Conservation (phyloP, 2,888 invertebrate genomes). For the Fragum whitleyi region DNA sequence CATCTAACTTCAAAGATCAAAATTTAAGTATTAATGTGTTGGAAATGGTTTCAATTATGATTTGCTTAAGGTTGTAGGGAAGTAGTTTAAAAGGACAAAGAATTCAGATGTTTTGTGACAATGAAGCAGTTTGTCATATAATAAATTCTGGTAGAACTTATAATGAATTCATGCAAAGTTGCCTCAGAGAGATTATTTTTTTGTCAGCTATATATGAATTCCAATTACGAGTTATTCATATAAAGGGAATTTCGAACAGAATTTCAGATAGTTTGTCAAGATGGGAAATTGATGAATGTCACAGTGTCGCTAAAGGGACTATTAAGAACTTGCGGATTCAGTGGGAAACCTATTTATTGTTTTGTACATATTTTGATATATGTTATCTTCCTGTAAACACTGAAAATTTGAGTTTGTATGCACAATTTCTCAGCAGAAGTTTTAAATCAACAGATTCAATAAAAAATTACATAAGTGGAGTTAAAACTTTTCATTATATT, state of each 20-base stretch:
- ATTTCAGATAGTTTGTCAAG: background rate
- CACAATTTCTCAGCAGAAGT: background rate
- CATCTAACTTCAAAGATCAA: too few relatives aligned
- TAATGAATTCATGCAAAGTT: background rate
- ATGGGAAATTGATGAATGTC: background rate
- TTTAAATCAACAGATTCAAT: background rate
- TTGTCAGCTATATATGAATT: conserved; percentile 1
- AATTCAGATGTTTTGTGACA: conserved; percentile 17
- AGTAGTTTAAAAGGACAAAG: background rate
- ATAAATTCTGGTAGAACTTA: background rate
- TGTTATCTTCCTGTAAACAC: background rate
- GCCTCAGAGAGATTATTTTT: background rate
- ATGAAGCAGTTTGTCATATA: conserved; percentile 11
- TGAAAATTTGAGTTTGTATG: background rate
- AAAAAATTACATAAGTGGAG: conserved; percentile 1
- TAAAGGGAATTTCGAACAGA: background rate
- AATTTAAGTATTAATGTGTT: too few relatives aligned
- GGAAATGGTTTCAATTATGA: too few relatives aligned
- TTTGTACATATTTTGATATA: background rate
- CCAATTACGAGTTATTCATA: background rate
- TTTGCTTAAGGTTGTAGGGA: background rate
- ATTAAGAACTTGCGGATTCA: background rate
- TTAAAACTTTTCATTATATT: background rate
- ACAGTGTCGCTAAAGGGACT: background rate
- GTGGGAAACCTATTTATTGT: background rate